A percentile compares a stretch with the other conserved stretches of the same genome.
Conservation (phyloP, 2,888 invertebrate species). For the Leptinotarsa peninsularis region DNA sequence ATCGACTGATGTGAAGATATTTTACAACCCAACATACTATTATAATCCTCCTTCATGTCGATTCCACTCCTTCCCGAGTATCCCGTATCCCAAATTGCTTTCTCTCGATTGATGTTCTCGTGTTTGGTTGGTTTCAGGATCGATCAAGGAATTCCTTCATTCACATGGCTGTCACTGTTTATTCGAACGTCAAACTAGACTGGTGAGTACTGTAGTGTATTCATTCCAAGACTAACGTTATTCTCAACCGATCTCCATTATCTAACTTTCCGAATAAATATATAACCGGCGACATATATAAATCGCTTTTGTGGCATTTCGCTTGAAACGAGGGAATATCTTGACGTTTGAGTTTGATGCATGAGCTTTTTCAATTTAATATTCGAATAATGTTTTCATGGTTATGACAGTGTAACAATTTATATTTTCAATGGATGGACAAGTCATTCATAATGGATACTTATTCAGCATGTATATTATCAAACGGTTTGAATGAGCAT, state of each 20-base stretch:
- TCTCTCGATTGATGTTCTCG: slow-evolving; percentile 51
- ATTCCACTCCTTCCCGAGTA: neutral
- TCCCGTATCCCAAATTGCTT: neutral
- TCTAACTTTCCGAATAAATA: slow-evolving; percentile 12
- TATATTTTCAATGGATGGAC: too few species aligned
- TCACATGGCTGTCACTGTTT: slow-evolving; percentile 64
- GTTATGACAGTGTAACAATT: too few species aligned
- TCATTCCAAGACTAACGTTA: slow-evolving; percentile 19
- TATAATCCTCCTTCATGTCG: neutral
- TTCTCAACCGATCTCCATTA: neutral
- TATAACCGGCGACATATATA: neutral
- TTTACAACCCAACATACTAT: too few species aligned
- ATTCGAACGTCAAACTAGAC: slow-evolving; percentile 64
- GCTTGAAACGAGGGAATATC: slow-evolving; percentile 13
- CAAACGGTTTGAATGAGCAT: too few species aligned
- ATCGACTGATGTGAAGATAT: too few species aligned
- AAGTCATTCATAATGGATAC: too few species aligned
- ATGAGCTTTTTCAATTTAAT: neutral
- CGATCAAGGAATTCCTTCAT: slow-evolving; percentile 47
- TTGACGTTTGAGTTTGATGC: neutral
- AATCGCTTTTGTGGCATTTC: slow-evolving; percentile 6
- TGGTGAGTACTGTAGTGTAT: slow-evolving; percentile 59
- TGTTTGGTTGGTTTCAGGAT: slow-evolving; percentile 54
- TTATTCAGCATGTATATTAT: too few species aligned
- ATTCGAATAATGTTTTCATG: too few species aligned